phyloP scores from a whole-genome alignment of 2,797 vertebrate genomes.

The Malurus leucopterus region DNA sequence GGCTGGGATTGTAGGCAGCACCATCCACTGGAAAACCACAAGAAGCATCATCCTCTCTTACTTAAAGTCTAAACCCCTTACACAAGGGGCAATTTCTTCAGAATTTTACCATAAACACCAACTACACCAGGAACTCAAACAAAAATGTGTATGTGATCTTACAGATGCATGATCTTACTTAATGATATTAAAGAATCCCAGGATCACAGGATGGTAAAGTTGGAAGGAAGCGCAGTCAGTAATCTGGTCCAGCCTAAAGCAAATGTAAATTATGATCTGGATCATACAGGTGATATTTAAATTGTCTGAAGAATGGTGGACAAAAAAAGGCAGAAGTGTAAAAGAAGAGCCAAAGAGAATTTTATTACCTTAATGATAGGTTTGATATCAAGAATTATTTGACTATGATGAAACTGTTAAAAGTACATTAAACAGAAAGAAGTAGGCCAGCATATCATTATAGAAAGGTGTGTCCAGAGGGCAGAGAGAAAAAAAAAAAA shows the following conservation, averaged over 20 bases:
- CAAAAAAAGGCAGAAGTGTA: background rate
- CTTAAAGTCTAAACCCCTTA: background rate
- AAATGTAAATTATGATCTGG: background rate
- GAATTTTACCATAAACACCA: background rate
- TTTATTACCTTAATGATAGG: background rate
- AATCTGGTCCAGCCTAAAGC: background rate
- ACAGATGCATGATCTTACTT: background rate
- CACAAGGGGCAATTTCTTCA: background rate
- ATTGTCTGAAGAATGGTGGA: background rate
- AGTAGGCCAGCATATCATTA: background rate
- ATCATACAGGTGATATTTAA: background rate
- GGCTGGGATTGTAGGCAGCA: background rate
- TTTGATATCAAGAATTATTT: background rate
- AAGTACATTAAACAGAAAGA: background rate
- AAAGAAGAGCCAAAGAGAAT: background rate
- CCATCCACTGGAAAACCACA: background rate
- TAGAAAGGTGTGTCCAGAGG: background rate
- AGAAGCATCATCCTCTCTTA: background rate
- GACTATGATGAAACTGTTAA: background rate
- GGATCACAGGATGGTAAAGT: background rate
- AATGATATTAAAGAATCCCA: background rate
- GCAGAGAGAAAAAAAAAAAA: background rate
- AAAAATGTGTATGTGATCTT: background rate
- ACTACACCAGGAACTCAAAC: background rate
- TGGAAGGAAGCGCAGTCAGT: fast-evolving